Percentiles rank a stretch among this genome's conserved stretches.
phyloP scores from a whole-genome alignment of 2,888 invertebrate species.

The Diachrysia chrysitis region DNA sequence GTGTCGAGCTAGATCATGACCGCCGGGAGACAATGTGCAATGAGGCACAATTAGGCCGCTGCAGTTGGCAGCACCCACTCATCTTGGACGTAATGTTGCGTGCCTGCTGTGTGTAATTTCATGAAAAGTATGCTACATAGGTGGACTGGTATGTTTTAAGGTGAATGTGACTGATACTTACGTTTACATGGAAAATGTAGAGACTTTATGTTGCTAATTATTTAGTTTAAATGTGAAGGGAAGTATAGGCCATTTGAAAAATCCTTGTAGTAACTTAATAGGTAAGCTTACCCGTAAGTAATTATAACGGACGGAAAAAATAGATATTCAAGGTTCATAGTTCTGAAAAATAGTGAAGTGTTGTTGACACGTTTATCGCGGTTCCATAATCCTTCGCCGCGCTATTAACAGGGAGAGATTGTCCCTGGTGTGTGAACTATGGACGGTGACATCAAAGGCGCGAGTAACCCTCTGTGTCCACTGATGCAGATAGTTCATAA shows the following conservation, averaged over 20 bases:
- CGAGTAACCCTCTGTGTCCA: slow-evolving; percentile 73
- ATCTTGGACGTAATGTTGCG: slow-evolving; percentile 54
- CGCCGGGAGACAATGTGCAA: slow-evolving; percentile 71
- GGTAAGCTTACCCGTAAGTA: too few relatives aligned
- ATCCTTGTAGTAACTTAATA: too few relatives aligned
- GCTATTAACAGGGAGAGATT: slow-evolving; percentile 23
- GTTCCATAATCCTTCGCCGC: neutral
- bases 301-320: too few relatives aligned
- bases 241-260: too few relatives aligned
- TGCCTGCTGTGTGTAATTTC: slow-evolving; percentile 52
- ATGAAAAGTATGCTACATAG: slow-evolving; percentile 35
- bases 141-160: slow-evolving; percentile 33
- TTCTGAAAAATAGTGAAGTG: neutral
- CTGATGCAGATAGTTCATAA: slow-evolving; percentile 19
- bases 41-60: slow-evolving; percentile 69
- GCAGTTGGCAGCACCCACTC: slow-evolving; percentile 61
- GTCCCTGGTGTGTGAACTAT: slow-evolving; percentile 20
- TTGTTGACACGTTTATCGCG: neutral
- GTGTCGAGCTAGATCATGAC: slow-evolving; percentile 72
- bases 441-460: slow-evolving; percentile 70
- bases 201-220: neutral
- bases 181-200: neutral
- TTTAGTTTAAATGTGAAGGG: neutral
- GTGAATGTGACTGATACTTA: neutral
- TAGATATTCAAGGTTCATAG: too few relatives aligned